phyloP scores from a whole-genome alignment of 2,888 invertebrate species.

The Amiota minor region DNA sequence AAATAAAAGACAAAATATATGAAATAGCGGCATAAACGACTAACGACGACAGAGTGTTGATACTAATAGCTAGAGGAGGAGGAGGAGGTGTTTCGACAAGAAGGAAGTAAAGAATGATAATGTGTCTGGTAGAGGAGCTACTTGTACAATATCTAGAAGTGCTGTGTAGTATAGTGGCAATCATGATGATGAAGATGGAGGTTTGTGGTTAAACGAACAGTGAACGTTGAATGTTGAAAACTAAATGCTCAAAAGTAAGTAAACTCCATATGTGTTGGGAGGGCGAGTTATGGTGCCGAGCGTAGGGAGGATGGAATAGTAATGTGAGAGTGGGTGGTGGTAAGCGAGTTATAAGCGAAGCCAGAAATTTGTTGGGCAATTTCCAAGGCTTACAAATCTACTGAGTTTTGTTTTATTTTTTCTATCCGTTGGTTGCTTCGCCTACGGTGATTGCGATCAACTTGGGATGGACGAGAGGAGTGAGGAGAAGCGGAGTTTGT shows the following conservation, averaged over 20 bases:
- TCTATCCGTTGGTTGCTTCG: background rate
- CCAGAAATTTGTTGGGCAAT: slow-evolving; percentile 66
- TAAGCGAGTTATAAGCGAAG: slow-evolving; percentile 45
- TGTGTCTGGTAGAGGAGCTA: no score
- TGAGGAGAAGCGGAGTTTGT: no score
- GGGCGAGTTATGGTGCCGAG: slow-evolving; percentile 15
- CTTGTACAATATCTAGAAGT: no score
- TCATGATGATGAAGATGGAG: background rate
- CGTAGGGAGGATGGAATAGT: no score
- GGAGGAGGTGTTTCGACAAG: background rate
- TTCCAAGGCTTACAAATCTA: slow-evolving; percentile 67
- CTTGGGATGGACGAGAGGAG: background rate
- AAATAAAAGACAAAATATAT: slow-evolving; percentile 46
- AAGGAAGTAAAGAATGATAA: no score
- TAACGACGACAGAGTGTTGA: slow-evolving; percentile 39
- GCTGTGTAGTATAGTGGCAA: no score
- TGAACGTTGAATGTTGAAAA: background rate
- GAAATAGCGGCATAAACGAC: slow-evolving; percentile 67
- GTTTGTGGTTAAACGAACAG: background rate
- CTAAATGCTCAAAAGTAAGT: slow-evolving; percentile 58
- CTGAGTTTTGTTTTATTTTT: slow-evolving; percentile 50
- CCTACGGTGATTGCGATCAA: background rate
- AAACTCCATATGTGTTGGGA: slow-evolving; percentile 51
- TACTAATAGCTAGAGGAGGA: background rate
- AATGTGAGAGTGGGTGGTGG: slow-evolving; percentile 55